Evolutionary conservation across 2,888 invertebrate species (phyloP).

Genomic region (Brenthis ino): DNA sequence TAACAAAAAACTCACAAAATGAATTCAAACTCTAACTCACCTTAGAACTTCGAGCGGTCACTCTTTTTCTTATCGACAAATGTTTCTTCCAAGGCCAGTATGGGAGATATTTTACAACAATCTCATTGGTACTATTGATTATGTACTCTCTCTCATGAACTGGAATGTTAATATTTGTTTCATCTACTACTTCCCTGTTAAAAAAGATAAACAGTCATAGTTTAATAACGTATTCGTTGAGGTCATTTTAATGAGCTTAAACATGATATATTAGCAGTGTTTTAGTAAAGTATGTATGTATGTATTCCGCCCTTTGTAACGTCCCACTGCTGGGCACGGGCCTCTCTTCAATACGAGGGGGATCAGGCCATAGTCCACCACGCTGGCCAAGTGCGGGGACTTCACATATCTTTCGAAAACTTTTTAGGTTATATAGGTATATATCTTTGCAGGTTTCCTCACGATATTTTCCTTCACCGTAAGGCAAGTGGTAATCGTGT

Average conservation of each 20-base stretch:
- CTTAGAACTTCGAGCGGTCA: constrained; percentile 53
- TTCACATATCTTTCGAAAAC: no score
- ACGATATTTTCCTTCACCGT: no score
- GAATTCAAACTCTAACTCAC: constrained; percentile 42
- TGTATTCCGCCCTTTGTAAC: no score
- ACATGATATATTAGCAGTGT: neutral
- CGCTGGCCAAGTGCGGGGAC: no score
- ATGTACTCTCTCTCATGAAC: constrained; percentile 56
- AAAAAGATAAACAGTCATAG: neutral
- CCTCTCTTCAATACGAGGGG: no score
- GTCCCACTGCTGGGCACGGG: no score
- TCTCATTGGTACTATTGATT: constrained; percentile 55
- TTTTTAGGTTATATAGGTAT: no score
- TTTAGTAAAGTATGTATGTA: neutral
- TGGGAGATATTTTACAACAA: constrained; percentile 52
- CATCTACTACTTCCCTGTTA: constrained; percentile 62
- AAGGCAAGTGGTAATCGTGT: no score
- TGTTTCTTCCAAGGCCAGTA: constrained; percentile 65
- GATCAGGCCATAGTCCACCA: no score
- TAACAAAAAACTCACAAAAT: neutral
- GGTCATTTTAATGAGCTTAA: neutral
- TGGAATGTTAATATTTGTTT: constrained; percentile 50
- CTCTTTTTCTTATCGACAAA: constrained; percentile 43
- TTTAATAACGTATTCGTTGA: no score
- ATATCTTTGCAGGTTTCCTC: no score